Evolutionary conservation across 2,888 invertebrate species (phyloP).

Genomic region (Pandemis cinnamomeana): DNA sequence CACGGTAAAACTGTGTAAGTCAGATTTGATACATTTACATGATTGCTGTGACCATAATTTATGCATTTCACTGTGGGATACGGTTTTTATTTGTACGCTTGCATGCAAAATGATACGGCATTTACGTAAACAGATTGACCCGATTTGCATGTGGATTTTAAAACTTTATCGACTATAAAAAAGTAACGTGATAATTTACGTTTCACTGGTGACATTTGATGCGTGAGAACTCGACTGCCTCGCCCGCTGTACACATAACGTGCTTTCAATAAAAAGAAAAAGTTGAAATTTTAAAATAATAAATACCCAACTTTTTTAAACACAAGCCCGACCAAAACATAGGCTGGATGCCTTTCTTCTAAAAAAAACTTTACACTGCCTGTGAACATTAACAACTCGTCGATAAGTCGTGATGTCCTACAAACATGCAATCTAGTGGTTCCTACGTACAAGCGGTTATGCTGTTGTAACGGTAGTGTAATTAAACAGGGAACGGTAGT

Average conservation of each 20-base stretch:
- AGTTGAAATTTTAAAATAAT: not conserved
- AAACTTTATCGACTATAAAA: conserved; percentile 18
- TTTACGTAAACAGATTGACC: conserved; percentile 36
- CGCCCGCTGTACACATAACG: not conserved
- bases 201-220: conserved; percentile 29
- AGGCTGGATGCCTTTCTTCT: not conserved
- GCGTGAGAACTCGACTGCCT: conserved; percentile 29
- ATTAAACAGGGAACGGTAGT: conserved; percentile 57
- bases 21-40: conserved; percentile 44
- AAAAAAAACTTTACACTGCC: not conserved
- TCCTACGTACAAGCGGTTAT: conserved; percentile 36
- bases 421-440: conserved; percentile 5
- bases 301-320: not conserved
- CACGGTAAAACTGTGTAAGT: conserved; percentile 44
- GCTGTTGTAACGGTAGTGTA: conserved; percentile 43
- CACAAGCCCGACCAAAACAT: too few relatives aligned
- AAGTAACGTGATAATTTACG: conserved; percentile 2
- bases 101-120: conserved; percentile 22
- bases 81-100: conserved; percentile 36
- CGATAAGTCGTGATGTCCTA: conserved; percentile 13
- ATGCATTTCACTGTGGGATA: conserved; percentile 41
- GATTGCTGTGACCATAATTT: conserved; percentile 40
- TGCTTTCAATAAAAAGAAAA: not conserved
- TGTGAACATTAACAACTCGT: conserved; percentile 4
- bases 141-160: conserved; percentile 18